These are phyloP conservation scores for Sphecodes monilicornis DNA, from an alignment of 2,888 invertebrate genomes.

Conservation along the genomic window DNA sequence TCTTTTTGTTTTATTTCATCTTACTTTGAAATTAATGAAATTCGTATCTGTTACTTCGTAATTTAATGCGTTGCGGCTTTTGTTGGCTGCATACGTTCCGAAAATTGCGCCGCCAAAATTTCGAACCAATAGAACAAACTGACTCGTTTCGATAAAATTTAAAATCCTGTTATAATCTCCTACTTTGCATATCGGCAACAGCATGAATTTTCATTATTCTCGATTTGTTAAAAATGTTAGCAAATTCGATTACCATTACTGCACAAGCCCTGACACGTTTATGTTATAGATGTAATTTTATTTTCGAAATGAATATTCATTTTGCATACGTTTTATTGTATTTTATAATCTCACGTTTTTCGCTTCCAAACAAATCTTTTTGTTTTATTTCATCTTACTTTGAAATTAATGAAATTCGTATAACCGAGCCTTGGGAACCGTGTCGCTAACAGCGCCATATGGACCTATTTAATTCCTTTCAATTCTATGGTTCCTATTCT, in stretches of 20 bases:
- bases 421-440: not conserved
- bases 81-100: not conserved
- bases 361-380: not conserved
- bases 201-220: not conserved
- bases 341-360: not conserved
- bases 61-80: slow-evolving; percentile 1
- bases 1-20: not conserved
- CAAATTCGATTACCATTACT: not conserved
- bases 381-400: not conserved
- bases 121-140: not conserved
- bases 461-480: not conserved
- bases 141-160: not conserved
- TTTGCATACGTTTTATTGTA: not conserved
- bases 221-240: not conserved
- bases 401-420: not conserved
- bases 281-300: not conserved
- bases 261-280: not conserved
- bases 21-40: not conserved
- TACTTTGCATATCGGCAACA: not conserved
- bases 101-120: not conserved
- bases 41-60: not conserved
- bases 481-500: not conserved
- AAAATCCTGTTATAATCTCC: not conserved
- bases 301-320: not conserved
- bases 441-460: slow-evolving; percentile 2